These are phyloP conservation scores for Pogonomyrmex californicus DNA, from an alignment of 1,140 invertebrate genomes.

Conservation along the genomic window DNA sequence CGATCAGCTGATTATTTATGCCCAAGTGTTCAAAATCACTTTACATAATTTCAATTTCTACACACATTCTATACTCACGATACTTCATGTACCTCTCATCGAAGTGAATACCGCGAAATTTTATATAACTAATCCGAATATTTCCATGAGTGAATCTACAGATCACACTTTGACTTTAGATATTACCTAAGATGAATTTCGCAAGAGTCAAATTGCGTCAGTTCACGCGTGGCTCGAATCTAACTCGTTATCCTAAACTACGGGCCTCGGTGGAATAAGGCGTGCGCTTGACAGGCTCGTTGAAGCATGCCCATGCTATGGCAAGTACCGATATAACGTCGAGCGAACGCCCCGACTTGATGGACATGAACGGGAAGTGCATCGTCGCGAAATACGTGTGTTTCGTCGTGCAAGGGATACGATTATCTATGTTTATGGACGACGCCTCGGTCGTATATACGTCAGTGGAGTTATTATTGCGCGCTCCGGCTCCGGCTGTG, in stretches of 20 bases:
- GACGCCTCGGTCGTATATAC: conserved; percentile 43
- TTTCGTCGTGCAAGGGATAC: conserved; percentile 66
- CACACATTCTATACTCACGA: too few relatives aligned
- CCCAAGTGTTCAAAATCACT: background rate
- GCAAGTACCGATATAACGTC: conserved; percentile 66
- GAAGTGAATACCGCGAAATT: background rate
- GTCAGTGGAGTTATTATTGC: conserved; percentile 58
- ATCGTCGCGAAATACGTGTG: conserved; percentile 59
- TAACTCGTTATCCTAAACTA: conserved; percentile 67
- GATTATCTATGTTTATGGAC: conserved; percentile 74
- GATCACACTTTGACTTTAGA: background rate
- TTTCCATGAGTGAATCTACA: background rate
- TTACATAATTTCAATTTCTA: background rate
- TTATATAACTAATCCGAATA: conserved; percentile 1
- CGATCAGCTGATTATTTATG: conserved; percentile 48
- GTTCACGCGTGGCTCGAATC: conserved; percentile 38
- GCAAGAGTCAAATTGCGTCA: conserved; percentile 45
- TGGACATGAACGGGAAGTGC: conserved; percentile 67
- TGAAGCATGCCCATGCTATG: conserved; percentile 62
- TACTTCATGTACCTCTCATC: background rate
- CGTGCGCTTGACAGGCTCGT: conserved; percentile 68
- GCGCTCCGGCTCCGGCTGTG: conserved; percentile 26
- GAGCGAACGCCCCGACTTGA: conserved; percentile 65
- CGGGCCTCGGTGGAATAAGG: conserved; percentile 57
- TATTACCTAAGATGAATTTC: conserved; percentile 14